These are phyloP conservation scores for Spialia ferax DNA, from an alignment of 2,888 invertebrate genomes.

Conservation along the genomic window DNA sequence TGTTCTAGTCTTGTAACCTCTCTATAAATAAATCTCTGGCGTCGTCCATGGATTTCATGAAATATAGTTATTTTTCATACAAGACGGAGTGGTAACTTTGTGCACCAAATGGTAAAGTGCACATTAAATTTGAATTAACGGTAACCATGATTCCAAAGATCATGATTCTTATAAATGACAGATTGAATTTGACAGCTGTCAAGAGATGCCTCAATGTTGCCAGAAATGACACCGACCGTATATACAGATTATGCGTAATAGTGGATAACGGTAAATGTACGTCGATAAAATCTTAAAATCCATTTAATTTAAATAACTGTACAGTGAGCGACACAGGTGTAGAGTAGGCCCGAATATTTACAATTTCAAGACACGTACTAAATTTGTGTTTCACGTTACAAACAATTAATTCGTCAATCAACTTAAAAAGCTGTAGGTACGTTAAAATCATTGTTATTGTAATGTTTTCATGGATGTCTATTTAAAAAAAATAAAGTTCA, in stretches of 20 bases:
- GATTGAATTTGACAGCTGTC: constrained; percentile 28
- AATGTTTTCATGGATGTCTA: not conserved
- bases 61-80: not conserved
- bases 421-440: not conserved
- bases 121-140: not conserved
- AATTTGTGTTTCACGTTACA: constrained; percentile 49
- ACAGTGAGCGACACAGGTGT: constrained; percentile 84
- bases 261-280: constrained; percentile 36
- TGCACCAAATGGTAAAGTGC: too few species aligned
- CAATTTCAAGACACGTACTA: constrained; percentile 59
- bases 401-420: constrained; percentile 42
- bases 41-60: constrained; percentile 6
- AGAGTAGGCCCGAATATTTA: constrained; percentile 75
- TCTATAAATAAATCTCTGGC: constrained; percentile 9
- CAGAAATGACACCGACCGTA: constrained; percentile 37
- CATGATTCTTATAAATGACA: not conserved
- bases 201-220: constrained; percentile 38
- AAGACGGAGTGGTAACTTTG: too few species aligned
- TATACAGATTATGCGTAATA: constrained; percentile 33
- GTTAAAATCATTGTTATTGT: not conserved
- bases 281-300: constrained; percentile 40
- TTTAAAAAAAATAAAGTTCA: constrained; percentile 11
- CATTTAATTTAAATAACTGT: constrained; percentile 64
- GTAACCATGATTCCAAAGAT: not conserved
- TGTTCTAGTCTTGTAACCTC: constrained; percentile 19